phyloP scores from a whole-genome alignment of 2,797 vertebrate species.

The Pygocentrus nattereri region DNA sequence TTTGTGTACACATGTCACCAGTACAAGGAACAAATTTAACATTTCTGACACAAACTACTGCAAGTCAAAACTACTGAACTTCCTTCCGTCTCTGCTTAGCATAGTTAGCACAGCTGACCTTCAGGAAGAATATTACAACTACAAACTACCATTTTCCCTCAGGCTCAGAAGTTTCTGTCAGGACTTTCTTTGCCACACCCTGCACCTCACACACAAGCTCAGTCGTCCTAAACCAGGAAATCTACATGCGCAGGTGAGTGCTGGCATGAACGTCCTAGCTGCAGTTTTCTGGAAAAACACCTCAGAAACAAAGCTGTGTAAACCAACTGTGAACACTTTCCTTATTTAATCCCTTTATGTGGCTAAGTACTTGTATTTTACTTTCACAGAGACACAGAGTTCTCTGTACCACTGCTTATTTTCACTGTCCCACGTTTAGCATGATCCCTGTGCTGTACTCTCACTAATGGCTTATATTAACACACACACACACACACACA shows the following conservation, averaged over 20 bases:
- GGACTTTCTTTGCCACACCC: neutral
- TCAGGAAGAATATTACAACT: neutral
- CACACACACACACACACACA: neutral
- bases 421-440: neutral
- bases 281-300: too few relatives aligned
- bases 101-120: too few relatives aligned
- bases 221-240: neutral
- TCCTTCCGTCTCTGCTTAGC: too few relatives aligned
- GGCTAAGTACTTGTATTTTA: neutral
- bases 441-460: neutral
- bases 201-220: neutral
- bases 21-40: too few relatives aligned
- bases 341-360: neutral
- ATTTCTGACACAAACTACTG: too few relatives aligned
- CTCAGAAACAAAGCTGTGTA: neutral
- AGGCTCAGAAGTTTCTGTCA: neutral
- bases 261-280: neutral
- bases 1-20: too few relatives aligned
- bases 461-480: neutral
- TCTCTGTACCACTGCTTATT: neutral
- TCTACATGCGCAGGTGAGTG: neutral
- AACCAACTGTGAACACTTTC: neutral
- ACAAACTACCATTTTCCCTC: neutral
- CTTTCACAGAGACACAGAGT: neutral
- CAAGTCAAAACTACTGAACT: too few relatives aligned